Base-by-base conservation (phyloP, 2,888 invertebrate genomes). In the Mesorhabditis spiculigera region DNA sequence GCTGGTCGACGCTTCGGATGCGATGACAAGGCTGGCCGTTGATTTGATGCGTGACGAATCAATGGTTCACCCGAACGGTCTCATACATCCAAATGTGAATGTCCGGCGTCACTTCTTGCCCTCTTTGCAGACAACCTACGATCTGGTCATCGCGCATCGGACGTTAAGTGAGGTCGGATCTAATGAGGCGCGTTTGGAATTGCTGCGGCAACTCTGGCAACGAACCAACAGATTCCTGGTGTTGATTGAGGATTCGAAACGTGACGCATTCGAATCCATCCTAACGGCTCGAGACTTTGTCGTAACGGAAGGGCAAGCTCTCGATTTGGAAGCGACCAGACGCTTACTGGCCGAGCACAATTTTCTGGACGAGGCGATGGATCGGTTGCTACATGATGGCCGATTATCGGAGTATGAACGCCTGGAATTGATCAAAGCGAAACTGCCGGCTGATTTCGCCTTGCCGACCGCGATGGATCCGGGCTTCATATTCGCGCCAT, bases 221-320 rank as follows among this genome's bases (percentile, higher is more conserved):
- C 68, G 80, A 42, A 82, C 85, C 10, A 78, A 81, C 68, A 80
- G 80, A 63, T 84, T 75, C 64, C 71, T 84, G 28, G 72, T 85
- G 5, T 71, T 85, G 42, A 82, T 85, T 58, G 85, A 85, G 72
- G 79, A 82, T 5, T 73, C 75, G 4, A 67, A 78, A 66, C 69
- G 75, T 6, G 82, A 81, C 62, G 75, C 77, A 13, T 94, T 92
- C 85, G 89, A 90, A 85, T 89, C 93, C 5, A 88, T 95, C 0
- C 91, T 92, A 78, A 94, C 96, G 88, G 92, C 92, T 0, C 89
- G 94, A 80, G 92, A 93, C 77, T 92, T 91, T 85, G 88, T 96
- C 45, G 87, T 93, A 3, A 89, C 90, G 85, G 85, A 90, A 69
- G 85, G 83, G 50, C 76, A 70, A 4, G 73, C 63, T 66, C 77